Evolutionary conservation across 2,797 vertebrate species (phyloP).

Genomic region (Ataeniobius toweri): DNA sequence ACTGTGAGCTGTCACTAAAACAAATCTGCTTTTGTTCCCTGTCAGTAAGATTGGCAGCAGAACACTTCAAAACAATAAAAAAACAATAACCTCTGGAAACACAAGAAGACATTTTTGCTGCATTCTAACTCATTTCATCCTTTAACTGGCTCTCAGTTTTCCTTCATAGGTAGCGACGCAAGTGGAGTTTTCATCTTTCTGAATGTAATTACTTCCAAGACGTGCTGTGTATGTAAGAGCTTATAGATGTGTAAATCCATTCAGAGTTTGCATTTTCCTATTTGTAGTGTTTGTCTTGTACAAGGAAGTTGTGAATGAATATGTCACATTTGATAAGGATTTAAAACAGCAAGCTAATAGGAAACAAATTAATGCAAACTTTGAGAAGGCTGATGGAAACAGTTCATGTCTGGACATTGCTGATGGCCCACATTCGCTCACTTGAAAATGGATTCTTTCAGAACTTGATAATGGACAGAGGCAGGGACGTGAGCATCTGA

Average conservation of each 20-base stretch:
- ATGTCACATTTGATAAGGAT: conserved; percentile 55
- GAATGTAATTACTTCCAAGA: conserved; percentile 41
- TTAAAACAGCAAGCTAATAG: conserved; percentile 39
- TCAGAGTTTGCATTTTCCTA: conserved; percentile 20
- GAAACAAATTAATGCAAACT: conserved; percentile 36
- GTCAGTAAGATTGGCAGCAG: conserved; percentile 17
- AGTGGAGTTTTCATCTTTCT: conserved; percentile 28
- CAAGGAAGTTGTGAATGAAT: conserved; percentile 28
- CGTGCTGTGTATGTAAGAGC: background rate
- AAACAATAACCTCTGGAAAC: conserved; percentile 16
- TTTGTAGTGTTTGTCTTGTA: conserved; percentile 12
- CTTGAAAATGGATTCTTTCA: conserved; percentile 11
- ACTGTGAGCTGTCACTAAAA: conserved; percentile 14
- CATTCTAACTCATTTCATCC: conserved; percentile 21
- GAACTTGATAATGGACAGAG: conserved; percentile 56
- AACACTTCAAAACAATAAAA: conserved; percentile 11
- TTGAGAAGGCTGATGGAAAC: conserved; percentile 51
- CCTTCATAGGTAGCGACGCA: conserved; percentile 21
- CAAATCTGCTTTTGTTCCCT: conserved; percentile 12
- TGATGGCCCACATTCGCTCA: conserved; percentile 50
- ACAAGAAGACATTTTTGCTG: conserved; percentile 9
- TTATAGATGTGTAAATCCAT: conserved; percentile 30
- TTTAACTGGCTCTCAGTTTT: conserved; percentile 3
- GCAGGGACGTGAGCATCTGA: conserved; percentile 49
- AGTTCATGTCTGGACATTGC: conserved; percentile 30